Percentiles rank a stretch among this genome's conserved stretches.
Conservation (phyloP, 2,113 vertebrate genomes). For the Spheniscus mendiculus region DNA sequence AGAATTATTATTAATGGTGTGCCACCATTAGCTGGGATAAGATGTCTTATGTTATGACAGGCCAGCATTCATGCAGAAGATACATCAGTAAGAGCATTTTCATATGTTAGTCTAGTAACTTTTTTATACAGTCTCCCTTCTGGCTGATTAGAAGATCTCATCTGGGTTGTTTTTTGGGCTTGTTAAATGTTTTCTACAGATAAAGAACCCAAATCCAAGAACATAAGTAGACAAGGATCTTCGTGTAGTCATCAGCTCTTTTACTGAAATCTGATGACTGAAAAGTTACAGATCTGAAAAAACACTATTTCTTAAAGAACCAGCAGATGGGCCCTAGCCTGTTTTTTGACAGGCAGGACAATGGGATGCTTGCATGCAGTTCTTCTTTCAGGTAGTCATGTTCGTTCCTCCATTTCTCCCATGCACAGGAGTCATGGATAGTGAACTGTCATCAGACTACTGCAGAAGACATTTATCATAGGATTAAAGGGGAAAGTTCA, state of each 20-base stretch:
- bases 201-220: not conserved
- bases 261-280: not conserved
- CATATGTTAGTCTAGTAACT: rapidly evolving
- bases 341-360: not conserved
- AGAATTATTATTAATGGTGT: not conserved
- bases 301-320: not conserved
- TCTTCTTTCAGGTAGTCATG: not conserved
- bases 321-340: not conserved
- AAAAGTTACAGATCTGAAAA: not conserved
- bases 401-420: not conserved
- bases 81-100: not conserved
- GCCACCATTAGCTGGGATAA: not conserved
- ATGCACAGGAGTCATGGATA: not conserved
- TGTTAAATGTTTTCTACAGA: not conserved
- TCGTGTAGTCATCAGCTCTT: not conserved
- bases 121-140: not conserved
- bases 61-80: not conserved
- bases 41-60: not conserved
- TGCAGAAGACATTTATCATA: not conserved
- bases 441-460: not conserved
- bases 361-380: not conserved
- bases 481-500: not conserved
- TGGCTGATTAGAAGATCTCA: not conserved
- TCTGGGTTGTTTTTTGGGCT: not conserved
- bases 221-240: not conserved